Percentiles rank a stretch among this genome's conserved stretches.
Conservation (phyloP, 2,113 vertebrate genomes). For the Dolichallabes microphthalmus region DNA sequence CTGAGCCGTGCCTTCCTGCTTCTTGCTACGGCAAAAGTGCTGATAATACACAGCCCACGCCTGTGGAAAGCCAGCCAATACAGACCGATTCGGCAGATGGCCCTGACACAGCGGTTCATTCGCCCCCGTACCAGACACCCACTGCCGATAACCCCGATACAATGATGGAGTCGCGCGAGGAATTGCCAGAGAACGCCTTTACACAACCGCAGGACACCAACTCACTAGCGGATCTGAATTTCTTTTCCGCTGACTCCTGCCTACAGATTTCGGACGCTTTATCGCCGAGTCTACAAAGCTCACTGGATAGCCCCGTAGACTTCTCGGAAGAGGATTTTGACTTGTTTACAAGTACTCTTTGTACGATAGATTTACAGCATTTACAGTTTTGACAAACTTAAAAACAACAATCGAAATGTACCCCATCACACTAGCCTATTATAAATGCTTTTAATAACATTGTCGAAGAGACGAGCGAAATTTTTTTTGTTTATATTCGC, state of each 20-base stretch:
- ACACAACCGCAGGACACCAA: slow-evolving; percentile 69
- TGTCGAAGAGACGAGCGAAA: slow-evolving; percentile 57
- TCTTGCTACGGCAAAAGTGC: slow-evolving; percentile 65
- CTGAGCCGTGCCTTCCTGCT: slow-evolving; percentile 58
- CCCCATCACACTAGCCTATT: slow-evolving; percentile 25
- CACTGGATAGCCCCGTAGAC: slow-evolving; percentile 81
- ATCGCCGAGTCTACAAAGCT: slow-evolving; percentile 76
- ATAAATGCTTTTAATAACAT: slow-evolving; percentile 63
- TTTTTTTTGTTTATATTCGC: slow-evolving; percentile 47
- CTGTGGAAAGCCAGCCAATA: slow-evolving; percentile 59
- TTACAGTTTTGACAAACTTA: slow-evolving; percentile 75
- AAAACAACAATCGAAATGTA: slow-evolving; percentile 55
- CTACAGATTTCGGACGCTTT: slow-evolving; percentile 72
- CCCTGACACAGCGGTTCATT: slow-evolving; percentile 56
- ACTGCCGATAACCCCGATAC: slow-evolving; percentile 58
- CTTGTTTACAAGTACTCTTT: slow-evolving; percentile 89
- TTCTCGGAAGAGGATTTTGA: slow-evolving; percentile 94
- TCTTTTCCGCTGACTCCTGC: slow-evolving; percentile 80
- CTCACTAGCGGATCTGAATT: slow-evolving; percentile 78
- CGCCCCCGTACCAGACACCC: slow-evolving; percentile 62
- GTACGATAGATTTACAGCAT: slow-evolving; percentile 84
- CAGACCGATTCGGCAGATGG: slow-evolving; percentile 57
- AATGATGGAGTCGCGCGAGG: slow-evolving; percentile 50
- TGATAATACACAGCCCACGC: slow-evolving; percentile 70
- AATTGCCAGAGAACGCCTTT: slow-evolving; percentile 64